Evolutionary conservation across 2,797 vertebrate species (phyloP), one percentile per base, ranked within the genome.

Genomic region (Phataginus tricuspis): DNA sequence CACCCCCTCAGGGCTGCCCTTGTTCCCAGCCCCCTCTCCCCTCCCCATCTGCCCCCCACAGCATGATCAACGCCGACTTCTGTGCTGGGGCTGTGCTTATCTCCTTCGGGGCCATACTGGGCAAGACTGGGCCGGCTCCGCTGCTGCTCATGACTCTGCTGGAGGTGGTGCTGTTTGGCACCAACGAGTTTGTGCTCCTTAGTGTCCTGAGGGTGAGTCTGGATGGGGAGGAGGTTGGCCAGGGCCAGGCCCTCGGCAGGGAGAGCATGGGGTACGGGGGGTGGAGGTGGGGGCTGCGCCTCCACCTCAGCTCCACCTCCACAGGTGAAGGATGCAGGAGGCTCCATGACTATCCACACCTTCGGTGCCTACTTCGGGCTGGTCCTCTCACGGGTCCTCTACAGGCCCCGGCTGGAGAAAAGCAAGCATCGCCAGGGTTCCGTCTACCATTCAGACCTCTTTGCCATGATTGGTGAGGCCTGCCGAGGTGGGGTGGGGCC

Each of bases 281-380:
- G 61, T 0, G 2, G 31, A 9, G 23, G 9, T 10, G 0, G 55
- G 39, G 5, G 19, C 77, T 3, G 55, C 55, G 45, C 61, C 29
- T 79, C 42, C 37, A 79, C 27, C 12, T 55, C 82, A 3, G 2
- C 23, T 11, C 12, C 63, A 31, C 64, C 45, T 59, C n/a, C 42
- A 77, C 93, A 99, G 99, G 99, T 99, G 4, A 99, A 92, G 11
- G 99, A 99, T 9, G 99, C 99, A 0, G 99, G 99, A 0, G 99
- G 99, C 13, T 99, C 99, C 78, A 99, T 99, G 99, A 99, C 99
- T 4, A 99, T 99, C 91, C 99, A 99, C 98, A 99, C 99, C 0
- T 99, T 99, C 0, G 99, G 99, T 4, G 99, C 99, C 51, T 99
- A 99, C 97, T 99, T 99, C 0, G 99, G 99, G n/a, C 97, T 99